phyloP scores from a whole-genome alignment of 2,888 invertebrate genomes.

The Harpalus rubripes region DNA sequence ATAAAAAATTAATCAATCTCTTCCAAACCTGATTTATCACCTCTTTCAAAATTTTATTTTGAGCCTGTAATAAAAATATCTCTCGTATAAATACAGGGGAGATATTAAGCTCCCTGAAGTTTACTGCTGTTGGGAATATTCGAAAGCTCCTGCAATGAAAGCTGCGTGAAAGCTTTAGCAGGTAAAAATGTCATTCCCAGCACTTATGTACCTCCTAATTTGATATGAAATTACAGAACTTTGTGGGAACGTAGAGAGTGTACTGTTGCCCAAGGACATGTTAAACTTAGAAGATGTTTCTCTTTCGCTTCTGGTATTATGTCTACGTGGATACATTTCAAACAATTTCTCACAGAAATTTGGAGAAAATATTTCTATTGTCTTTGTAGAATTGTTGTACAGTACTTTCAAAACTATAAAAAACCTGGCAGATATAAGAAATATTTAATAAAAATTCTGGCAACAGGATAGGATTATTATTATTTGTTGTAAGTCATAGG shows the following conservation, averaged over 20 bases:
- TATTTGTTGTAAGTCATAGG: no score
- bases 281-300: not conserved
- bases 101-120: constrained; percentile 34
- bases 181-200: constrained; percentile 26
- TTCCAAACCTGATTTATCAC: constrained; percentile 63
- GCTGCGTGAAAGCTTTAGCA: constrained; percentile 8
- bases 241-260: constrained; percentile 13
- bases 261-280: not conserved
- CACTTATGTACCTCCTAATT: constrained; percentile 13
- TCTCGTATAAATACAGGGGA: constrained; percentile 33
- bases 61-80: constrained; percentile 41
- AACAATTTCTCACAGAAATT: not conserved
- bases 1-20: constrained; percentile 63
- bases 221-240: constrained; percentile 32
- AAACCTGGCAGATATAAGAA: no score
- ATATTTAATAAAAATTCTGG: no score
- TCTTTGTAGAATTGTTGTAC: no score
- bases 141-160: constrained; percentile 5
- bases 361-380: not conserved
- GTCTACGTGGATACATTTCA: not conserved
- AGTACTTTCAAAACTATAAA: no score
- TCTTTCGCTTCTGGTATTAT: not conserved
- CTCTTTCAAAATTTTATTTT: constrained; percentile 50
- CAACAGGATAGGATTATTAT: no score
- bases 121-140: constrained; percentile 23